These are phyloP conservation scores for Linnaemya tessellans DNA, from an alignment of 2,888 invertebrate species.

Conservation along the genomic window DNA sequence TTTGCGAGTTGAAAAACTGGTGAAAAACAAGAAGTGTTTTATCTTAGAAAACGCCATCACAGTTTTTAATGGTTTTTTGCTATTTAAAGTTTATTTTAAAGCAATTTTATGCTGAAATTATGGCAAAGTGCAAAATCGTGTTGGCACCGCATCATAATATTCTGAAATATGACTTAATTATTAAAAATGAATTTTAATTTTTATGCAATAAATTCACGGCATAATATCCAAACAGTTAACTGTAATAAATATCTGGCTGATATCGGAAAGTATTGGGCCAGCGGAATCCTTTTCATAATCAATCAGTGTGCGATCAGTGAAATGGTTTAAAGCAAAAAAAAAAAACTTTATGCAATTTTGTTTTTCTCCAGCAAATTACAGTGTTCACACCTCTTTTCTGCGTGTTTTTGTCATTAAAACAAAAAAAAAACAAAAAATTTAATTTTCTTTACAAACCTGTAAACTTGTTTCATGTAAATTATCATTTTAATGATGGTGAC, in stretches of 20 bases:
- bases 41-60: constrained; percentile 56
- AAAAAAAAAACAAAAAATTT: not conserved
- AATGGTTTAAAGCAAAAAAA: not conserved
- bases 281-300: constrained; percentile 5
- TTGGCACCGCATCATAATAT: constrained; percentile 61
- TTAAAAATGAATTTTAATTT: constrained; percentile 41
- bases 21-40: constrained; percentile 54
- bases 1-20: constrained; percentile 52
- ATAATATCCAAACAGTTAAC: not conserved
- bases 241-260: not conserved
- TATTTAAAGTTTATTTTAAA: constrained; percentile 32
- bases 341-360: constrained; percentile 11
- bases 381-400: constrained; percentile 69
- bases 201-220: constrained; percentile 22
- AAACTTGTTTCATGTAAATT: constrained; percentile 48
- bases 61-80: constrained; percentile 16
- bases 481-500: constrained; percentile 67
- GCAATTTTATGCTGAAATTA: constrained; percentile 49
- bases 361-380: constrained; percentile 58
- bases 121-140: constrained; percentile 74
- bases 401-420: constrained; percentile 25
- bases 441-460: constrained; percentile 38
- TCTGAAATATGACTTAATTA: constrained; percentile 72
- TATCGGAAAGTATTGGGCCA: constrained; percentile 7
- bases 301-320: no score